phyloP scores from a whole-genome alignment of 1,140 invertebrate genomes.

The Monomorium pharaonis region DNA sequence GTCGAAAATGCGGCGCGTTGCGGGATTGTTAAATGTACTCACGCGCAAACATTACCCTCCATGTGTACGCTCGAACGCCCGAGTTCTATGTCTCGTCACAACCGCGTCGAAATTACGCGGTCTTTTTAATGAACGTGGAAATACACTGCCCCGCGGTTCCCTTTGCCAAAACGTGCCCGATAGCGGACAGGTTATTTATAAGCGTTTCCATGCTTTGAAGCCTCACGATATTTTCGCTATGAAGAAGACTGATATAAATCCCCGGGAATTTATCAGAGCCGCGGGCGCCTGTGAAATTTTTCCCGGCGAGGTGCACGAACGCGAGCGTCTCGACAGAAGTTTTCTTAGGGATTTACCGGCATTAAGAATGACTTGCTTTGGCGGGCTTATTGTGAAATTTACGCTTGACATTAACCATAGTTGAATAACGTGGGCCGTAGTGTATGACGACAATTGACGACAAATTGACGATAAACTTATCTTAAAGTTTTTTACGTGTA shows the following conservation, averaged over 20 bases:
- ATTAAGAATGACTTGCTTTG: background rate
- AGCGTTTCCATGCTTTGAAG: background rate
- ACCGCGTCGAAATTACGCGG: constrained; percentile 44
- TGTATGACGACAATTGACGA: background rate
- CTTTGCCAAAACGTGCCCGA: background rate
- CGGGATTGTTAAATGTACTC: constrained; percentile 47
- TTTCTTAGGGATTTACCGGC: background rate
- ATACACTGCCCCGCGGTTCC: background rate
- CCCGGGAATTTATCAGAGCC: constrained; percentile 1
- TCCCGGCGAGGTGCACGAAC: background rate
- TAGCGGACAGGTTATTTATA: constrained; percentile 16
- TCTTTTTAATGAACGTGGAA: constrained; percentile 43
- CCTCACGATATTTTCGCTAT: background rate
- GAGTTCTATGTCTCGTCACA: constrained; percentile 47
- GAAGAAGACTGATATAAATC: constrained; percentile 19
- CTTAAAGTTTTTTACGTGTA: background rate
- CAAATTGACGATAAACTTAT: background rate
- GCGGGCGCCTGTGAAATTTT: background rate
- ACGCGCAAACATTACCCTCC: constrained; percentile 37
- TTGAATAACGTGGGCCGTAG: background rate
- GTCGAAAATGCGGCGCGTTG: constrained; percentile 34
- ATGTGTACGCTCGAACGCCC: constrained; percentile 20
- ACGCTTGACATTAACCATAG: background rate
- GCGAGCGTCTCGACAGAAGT: background rate
- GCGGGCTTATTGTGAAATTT: constrained; percentile 9